Evolutionary conservation across 2,888 invertebrate species (phyloP).

Genomic region (Patella pellucida): DNA sequence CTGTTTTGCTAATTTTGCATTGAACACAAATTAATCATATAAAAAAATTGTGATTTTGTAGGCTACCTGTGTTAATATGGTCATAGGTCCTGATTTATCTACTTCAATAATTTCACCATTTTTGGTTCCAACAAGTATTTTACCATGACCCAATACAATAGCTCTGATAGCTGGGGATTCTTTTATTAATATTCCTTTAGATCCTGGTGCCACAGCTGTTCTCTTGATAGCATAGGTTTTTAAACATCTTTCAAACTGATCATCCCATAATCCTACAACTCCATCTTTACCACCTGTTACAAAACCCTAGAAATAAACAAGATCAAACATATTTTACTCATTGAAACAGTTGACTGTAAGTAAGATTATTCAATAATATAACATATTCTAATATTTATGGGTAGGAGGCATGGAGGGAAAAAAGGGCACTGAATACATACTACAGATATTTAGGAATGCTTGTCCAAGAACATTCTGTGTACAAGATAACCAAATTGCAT

Average conservation of each 20-base stretch:
- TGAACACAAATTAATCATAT: too few species aligned
- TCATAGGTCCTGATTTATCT: conserved; percentile 68
- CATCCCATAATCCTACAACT: conserved; percentile 71
- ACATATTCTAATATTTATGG: too few species aligned
- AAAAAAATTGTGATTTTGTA: too few species aligned
- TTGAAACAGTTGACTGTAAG: background rate
- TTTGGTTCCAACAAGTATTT: conserved; percentile 71
- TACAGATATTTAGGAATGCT: too few species aligned
- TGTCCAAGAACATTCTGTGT: too few species aligned
- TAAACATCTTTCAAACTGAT: conserved; percentile 68
- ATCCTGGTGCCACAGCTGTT: conserved; percentile 55
- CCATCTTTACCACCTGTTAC: conserved; percentile 73
- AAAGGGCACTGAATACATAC: too few species aligned
- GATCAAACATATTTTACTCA: background rate
- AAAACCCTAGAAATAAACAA: conserved; percentile 65
- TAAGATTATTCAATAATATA: background rate
- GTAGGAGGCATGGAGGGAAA: too few species aligned
- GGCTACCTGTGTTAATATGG: conserved; percentile 67
- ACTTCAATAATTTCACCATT: conserved; percentile 71
- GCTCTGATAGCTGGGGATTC: conserved; percentile 68
- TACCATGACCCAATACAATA: conserved; percentile 68
- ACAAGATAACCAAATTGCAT: too few species aligned
- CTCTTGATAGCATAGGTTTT: conserved; percentile 69
- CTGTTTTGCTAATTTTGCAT: too few species aligned
- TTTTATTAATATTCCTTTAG: conserved; percentile 58